A percentile compares a stretch with the other conserved stretches of the same genome.
These are phyloP conservation scores for Embidobia sp. DNA, from an alignment of 2,888 invertebrate species.

Conservation along the genomic window DNA sequence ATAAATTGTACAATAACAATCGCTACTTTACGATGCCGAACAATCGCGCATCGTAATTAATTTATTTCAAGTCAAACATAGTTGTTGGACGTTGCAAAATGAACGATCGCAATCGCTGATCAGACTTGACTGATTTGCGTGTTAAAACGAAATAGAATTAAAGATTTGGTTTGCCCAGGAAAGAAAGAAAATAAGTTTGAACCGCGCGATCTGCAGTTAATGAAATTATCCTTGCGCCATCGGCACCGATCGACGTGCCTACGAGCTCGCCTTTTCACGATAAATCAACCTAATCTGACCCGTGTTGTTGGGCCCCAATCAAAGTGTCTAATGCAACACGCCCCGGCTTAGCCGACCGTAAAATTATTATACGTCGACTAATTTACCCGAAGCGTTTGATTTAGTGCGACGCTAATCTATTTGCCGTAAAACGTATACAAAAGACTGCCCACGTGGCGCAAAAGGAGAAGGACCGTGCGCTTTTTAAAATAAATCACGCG, in stretches of 20 bases:
- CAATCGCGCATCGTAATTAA: too few species aligned
- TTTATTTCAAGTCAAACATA: too few species aligned
- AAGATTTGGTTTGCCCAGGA: neutral
- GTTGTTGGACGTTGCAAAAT: too few species aligned
- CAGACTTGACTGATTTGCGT: too few species aligned
- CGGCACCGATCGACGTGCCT: constrained; percentile 48
- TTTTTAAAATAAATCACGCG: too few species aligned
- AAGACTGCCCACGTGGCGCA: neutral
- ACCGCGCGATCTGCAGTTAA: constrained; percentile 52
- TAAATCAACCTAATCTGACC: constrained; percentile 64
- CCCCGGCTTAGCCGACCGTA: constrained; percentile 48
- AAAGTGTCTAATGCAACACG: constrained; percentile 60
- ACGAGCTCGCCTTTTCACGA: constrained; percentile 52
- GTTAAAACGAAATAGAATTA: neutral
- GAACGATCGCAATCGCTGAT: neutral
- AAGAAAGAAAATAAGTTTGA: constrained; percentile 42
- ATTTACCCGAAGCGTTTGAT: constrained; percentile 60
- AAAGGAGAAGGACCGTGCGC: too few species aligned
- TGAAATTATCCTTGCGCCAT: constrained; percentile 65
- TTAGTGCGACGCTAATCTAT: constrained; percentile 56
- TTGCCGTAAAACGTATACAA: constrained; percentile 35
- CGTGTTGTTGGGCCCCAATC: constrained; percentile 58
- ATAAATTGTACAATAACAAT: too few species aligned
- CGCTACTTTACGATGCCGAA: too few species aligned
- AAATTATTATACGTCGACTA: constrained; percentile 60